Evolutionary conservation across 2,888 invertebrate species (phyloP), one percentile per base, ranked within the genome.

Genomic region (Drosophila diplacantha): DNA sequence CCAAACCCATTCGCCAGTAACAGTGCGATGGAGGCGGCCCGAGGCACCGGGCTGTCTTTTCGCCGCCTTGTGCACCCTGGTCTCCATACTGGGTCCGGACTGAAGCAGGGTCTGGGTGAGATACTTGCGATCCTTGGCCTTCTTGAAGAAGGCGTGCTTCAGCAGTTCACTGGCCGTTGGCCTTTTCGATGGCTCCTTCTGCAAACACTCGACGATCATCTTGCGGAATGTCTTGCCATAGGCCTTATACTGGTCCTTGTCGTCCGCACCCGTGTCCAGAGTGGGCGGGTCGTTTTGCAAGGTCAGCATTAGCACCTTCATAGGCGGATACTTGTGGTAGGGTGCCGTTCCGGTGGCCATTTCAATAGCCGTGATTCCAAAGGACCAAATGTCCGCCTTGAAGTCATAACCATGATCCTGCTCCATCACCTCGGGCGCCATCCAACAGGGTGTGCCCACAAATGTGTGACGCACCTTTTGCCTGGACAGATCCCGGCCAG

Each of bases 351-450:
- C 97, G 2, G 97, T 96, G 1, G 98, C 99, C 93, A 99, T 94
- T 90, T 99, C 99, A 77, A 99, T 98, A 0, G 99, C 98, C 1
- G 99, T 98, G 72, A 79, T 96, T 93, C 97, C 97, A 95, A 89
- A 89, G 7, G 91, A 91, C 91, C 91, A 92, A 37, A 92, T 91
- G 71, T 91, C 91, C 3, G 98, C 99, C 90, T 99, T 99, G 89
- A 97, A 99, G 89, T 99, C 98, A 86, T 99, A 99, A 3, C 99
- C 99, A 85, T 96, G 95, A 86, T 96, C 96, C 93, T 97, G 97
- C 89, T 97, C 96, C 98, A 99, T 99, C 72, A 99, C 99, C 90
- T 99, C 99, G 2, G 99, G 99, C 3, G 99, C 98, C 98, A 98
- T 98, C 98, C 98, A 99, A 86, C 98, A 99, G 0, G 98, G 98